Evolutionary conservation across 2,797 vertebrate genomes (phyloP).

Genomic region (Bovichtus variegatus): DNA sequence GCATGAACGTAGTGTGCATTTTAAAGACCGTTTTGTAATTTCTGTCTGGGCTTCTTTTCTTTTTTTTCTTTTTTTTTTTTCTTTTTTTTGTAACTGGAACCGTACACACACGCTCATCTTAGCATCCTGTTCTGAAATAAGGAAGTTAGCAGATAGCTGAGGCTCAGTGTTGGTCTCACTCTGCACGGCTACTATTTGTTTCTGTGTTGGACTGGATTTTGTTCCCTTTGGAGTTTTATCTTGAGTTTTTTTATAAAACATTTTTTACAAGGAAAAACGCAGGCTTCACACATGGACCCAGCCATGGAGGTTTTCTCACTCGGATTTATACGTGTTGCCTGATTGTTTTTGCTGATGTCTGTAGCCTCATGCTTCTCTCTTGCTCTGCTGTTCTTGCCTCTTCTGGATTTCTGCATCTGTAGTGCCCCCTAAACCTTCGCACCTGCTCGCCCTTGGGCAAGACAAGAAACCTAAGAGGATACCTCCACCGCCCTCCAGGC

Average conservation of each 20-base stretch:
- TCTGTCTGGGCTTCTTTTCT: constrained; percentile 33
- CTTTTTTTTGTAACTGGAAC: constrained; percentile 58
- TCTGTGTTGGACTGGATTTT: constrained; percentile 6
- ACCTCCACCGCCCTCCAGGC: constrained; percentile 86
- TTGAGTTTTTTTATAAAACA: neutral
- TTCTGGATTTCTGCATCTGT: constrained; percentile 38
- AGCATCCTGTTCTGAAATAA: constrained; percentile 92
- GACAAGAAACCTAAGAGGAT: constrained; percentile 86
- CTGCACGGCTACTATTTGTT: constrained; percentile 24
- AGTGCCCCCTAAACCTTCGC: constrained; percentile 92
- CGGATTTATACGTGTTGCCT: constrained; percentile 55
- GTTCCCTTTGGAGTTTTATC: neutral
- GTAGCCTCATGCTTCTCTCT: constrained; percentile 46
- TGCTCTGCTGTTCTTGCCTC: constrained; percentile 34
- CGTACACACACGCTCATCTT: constrained; percentile 52
- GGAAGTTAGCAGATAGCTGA: constrained; percentile 83
- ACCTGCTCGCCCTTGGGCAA: constrained; percentile 88
- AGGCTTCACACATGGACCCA: neutral
- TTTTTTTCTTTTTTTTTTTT: constrained; percentile 36
- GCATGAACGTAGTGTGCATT: constrained; percentile 11
- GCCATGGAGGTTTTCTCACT: constrained; percentile 78
- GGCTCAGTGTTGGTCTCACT: constrained; percentile 32
- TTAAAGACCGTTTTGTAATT: constrained; percentile 19
- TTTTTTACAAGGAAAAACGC: neutral
- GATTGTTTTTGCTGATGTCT: constrained; percentile 31